These are phyloP conservation scores for Lampris megalopsis DNA, from an alignment of 2,113 vertebrate species.

Conservation along the genomic window DNA sequence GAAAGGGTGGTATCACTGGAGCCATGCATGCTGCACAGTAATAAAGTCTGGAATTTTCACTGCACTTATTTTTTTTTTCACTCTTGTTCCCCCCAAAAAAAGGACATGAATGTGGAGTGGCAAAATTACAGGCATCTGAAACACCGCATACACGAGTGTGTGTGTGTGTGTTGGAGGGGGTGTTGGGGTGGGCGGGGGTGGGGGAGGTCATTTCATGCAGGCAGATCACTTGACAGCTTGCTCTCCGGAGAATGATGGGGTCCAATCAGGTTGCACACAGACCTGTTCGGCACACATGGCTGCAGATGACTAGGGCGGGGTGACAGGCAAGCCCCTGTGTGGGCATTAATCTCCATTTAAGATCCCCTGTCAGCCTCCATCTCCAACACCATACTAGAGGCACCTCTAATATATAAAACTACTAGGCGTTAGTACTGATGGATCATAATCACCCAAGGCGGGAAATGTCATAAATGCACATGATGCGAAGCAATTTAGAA, in stretches of 20 bases:
- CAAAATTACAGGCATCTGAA: slow-evolving; percentile 73
- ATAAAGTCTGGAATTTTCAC: slow-evolving; percentile 77
- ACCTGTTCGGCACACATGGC: slow-evolving; percentile 52
- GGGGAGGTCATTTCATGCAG: slow-evolving; percentile 73
- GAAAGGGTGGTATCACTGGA: slow-evolving; percentile 68
- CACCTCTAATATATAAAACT: slow-evolving; percentile 37
- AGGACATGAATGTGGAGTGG: slow-evolving; percentile 55
- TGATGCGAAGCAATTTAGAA: slow-evolving; percentile 38
- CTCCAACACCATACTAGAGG: slow-evolving; percentile 19
- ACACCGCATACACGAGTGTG: slow-evolving; percentile 58
- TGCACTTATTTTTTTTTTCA: slow-evolving; percentile 30
- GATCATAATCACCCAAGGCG: slow-evolving; percentile 46
- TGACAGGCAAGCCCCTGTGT: slow-evolving; percentile 55
- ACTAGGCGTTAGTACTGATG: slow-evolving; percentile 38
- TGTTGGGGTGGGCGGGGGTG: slow-evolving; percentile 38
- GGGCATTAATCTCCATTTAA: slow-evolving; percentile 79
- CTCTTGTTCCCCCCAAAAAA: slow-evolving; percentile 38
- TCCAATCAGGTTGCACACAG: slow-evolving; percentile 65
- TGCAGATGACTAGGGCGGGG: slow-evolving; percentile 77
- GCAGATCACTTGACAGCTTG: slow-evolving; percentile 77
- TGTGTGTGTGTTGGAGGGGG: slow-evolving; percentile 41
- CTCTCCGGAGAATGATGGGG: slow-evolving; percentile 65
- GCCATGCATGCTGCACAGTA: slow-evolving; percentile 60
- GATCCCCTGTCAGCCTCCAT: slow-evolving; percentile 60
- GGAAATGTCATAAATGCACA: slow-evolving; percentile 50